These are phyloP conservation scores for Megaceryle torquata DNA, from an alignment of 2,113 vertebrate species.

Conservation along the genomic window DNA sequence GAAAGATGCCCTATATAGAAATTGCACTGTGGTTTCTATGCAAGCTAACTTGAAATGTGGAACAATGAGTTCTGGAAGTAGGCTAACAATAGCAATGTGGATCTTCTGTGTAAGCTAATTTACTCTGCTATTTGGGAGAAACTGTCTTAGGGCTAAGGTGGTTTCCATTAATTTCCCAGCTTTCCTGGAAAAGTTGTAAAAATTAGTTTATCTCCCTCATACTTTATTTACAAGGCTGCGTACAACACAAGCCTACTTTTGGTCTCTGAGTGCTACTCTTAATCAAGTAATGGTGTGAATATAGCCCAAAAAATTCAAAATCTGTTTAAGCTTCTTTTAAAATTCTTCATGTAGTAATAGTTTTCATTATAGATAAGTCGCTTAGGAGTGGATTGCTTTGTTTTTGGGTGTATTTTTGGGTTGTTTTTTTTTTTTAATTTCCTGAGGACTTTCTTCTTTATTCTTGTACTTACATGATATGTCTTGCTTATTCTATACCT, in stretches of 20 bases:
- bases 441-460: background rate
- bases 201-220: constrained; percentile 8
- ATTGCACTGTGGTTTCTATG: constrained; percentile 18
- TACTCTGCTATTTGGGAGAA: constrained; percentile 32
- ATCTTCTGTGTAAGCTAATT: constrained; percentile 34
- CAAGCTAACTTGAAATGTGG: constrained; percentile 23
- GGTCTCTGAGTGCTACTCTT: background rate
- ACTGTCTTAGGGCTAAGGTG: constrained; percentile 6
- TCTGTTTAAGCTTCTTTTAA: background rate
- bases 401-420: too few species aligned
- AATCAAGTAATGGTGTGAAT: background rate
- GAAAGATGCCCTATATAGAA: background rate
- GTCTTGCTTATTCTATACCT: background rate
- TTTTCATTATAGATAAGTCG: background rate
- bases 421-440: background rate
- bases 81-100: constrained; percentile 45
- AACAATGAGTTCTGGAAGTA: constrained; percentile 7
- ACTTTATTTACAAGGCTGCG: background rate
- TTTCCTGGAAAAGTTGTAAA: constrained; percentile 42
- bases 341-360: background rate
- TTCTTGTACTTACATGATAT: background rate
- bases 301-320: background rate
- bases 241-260: background rate
- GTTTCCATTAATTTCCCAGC: constrained; percentile 30
- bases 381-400: background rate